Evolutionary conservation across 2,888 invertebrate species (phyloP).

Genomic region (Lissocephala sabroskyi): DNA sequence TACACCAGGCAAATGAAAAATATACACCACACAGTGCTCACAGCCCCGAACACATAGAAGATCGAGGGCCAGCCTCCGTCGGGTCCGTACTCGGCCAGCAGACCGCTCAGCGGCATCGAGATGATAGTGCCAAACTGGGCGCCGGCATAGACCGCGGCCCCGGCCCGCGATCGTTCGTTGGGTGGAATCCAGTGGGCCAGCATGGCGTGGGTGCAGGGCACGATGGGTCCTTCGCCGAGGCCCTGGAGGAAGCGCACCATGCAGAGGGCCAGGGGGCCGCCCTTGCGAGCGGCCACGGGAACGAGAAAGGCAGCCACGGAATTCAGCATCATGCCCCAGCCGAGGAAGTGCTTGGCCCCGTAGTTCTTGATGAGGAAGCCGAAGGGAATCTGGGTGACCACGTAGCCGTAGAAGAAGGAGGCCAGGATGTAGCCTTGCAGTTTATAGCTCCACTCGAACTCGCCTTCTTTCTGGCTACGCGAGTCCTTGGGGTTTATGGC

Average conservation of each 20-base stretch:
- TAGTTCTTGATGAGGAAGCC: conserved; percentile 89
- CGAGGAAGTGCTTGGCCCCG: conserved; percentile 88
- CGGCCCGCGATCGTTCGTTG: conserved; percentile 90
- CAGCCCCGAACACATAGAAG: conserved; percentile 87
- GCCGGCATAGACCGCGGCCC: conserved; percentile 87
- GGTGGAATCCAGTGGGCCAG: conserved; percentile 93
- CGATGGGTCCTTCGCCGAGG: conserved; percentile 81
- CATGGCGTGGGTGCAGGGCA: conserved; percentile 92
- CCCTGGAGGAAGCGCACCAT: conserved; percentile 88
- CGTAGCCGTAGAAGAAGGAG: conserved; percentile 93
- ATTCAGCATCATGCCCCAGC: conserved; percentile 88
- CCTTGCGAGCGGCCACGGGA: conserved; percentile 82
- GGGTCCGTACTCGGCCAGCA: conserved; percentile 82
- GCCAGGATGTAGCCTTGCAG: conserved; percentile 86
- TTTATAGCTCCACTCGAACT: conserved; percentile 81
- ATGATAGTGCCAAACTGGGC: conserved; percentile 92
- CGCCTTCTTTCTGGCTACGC: conserved; percentile 72
- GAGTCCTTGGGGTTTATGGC: conserved; percentile 70
- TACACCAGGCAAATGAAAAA: conserved; percentile 10
- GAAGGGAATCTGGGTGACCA: conserved; percentile 88
- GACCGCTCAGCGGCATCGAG: conserved; percentile 88
- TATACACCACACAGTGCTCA: conserved; percentile 83
- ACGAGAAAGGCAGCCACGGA: conserved; percentile 88
- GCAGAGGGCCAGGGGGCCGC: conserved; percentile 80
- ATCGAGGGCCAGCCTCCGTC: conserved; percentile 88